phyloP scores from a whole-genome alignment of 2,888 invertebrate species.

The Fragum fragum region DNA sequence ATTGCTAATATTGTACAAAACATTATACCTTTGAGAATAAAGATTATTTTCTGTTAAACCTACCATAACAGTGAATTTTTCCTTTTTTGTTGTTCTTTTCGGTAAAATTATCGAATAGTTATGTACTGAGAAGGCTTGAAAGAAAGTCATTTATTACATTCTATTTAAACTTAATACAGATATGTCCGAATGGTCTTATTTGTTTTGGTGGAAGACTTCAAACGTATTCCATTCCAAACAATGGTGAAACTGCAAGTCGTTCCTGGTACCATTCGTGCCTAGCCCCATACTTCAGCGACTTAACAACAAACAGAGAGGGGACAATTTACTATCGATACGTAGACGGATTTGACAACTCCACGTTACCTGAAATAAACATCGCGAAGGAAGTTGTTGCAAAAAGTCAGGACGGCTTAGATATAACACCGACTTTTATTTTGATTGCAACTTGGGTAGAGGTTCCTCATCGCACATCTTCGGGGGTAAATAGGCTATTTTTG shows the following conservation, averaged over 20 bases:
- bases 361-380: neutral
- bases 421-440: neutral
- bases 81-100: too few relatives aligned
- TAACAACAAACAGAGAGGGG: neutral
- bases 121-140: too few relatives aligned
- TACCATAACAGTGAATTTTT: too few relatives aligned
- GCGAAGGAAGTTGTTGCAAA: neutral
- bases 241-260: neutral
- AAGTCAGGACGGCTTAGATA: neutral
- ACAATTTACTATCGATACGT: neutral
- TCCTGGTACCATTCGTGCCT: neutral
- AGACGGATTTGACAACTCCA: neutral
- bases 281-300: slow-evolving; percentile 20
- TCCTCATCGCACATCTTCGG: neutral
- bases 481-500: too few relatives aligned
- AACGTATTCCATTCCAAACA: neutral
- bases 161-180: too few relatives aligned
- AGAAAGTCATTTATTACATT: too few relatives aligned
- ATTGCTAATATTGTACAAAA: too few relatives aligned
- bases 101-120: too few relatives aligned
- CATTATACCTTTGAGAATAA: too few relatives aligned
- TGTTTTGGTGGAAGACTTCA: neutral
- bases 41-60: too few relatives aligned
- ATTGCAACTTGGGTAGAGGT: slow-evolving; percentile 5
- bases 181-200: neutral